A percentile compares a stretch with the other conserved stretches of the same genome.
phyloP scores from a whole-genome alignment of 2,113 vertebrate species.

The Petroica traversi region DNA sequence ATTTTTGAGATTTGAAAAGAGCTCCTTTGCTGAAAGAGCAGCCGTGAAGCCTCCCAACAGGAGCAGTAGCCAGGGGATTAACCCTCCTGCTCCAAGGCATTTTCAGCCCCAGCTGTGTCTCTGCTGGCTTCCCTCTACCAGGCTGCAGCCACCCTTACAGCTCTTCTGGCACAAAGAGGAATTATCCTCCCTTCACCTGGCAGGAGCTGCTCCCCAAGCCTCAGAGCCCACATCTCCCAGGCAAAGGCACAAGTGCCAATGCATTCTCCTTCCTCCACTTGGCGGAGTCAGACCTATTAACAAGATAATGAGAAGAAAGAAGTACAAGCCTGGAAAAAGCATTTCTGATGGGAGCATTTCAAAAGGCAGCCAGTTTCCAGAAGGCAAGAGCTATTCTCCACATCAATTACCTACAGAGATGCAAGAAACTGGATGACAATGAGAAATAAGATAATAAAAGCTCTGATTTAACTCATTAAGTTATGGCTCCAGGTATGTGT shows the following conservation, averaged over 20 bases:
- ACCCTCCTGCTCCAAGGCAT: neutral
- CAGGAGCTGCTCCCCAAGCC: neutral
- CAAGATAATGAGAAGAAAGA: neutral
- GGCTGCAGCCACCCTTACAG: neutral
- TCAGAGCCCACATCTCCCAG: neutral
- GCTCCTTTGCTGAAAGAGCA: neutral
- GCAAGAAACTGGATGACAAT: neutral
- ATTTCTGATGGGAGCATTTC: neutral
- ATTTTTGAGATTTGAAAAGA: neutral
- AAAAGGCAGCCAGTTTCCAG: slow-evolving; percentile 25
- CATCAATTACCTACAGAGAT: neutral
- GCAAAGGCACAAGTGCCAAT: neutral
- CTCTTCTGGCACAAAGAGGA: neutral
- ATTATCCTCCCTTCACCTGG: neutral
- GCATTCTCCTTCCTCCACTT: neutral
- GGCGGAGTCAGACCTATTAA: neutral
- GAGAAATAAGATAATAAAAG: slow-evolving; percentile 37
- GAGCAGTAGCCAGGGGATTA: neutral
- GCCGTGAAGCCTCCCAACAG: neutral
- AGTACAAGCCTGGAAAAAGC: neutral
- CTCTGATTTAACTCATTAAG: slow-evolving; percentile 26
- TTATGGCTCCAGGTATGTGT: neutral
- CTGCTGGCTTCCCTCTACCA: neutral
- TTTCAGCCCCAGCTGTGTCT: neutral
- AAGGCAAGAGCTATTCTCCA: neutral